Base-by-base conservation (phyloP, 2,113 vertebrate species). In the Micromys minutus region DNA sequence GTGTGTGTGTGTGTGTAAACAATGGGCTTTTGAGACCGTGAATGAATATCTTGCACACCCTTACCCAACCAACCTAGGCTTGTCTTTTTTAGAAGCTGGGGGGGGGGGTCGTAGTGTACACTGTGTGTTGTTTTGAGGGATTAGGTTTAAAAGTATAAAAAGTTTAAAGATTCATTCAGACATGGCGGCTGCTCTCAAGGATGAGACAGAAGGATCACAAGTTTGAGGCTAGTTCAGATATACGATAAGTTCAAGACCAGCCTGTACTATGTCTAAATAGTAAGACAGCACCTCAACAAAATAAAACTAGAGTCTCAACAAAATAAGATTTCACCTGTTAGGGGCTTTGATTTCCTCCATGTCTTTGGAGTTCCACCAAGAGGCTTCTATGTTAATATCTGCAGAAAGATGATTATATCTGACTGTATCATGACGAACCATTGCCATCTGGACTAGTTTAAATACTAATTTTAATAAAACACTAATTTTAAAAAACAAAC, bases 351-450 rank as follows among this genome's bases (percentile, higher is more conserved):
- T 94, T 80, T 57, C n/a, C n/a, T n/a, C n/a, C n/a, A n/a, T n/a
- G n/a, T n/a, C n/a, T n/a, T n/a, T n/a, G n/a, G n/a, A n/a, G n/a
- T n/a, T n/a, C n/a, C n/a, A n/a, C n/a, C n/a, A n/a, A n/a, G n/a
- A n/a, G n/a, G n/a, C n/a, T n/a, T n/a, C n/a, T n/a, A n/a, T n/a
- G n/a, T n/a, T n/a, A n/a, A n/a, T n/a, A n/a, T n/a, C n/a, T n/a
- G n/a, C 36, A 57, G 87, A 71, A 90, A 52, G 42, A 71, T 59
- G 8, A 71, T 89, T 81, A 72, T 67, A 12, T 63, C 87, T 89
- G 4, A 50, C 31, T 47, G 24, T 36, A 39, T 79, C 15, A 7
- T 84, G 22, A n/a, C 45, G 31, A 45, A 7, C 31, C 59, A 42
- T 7, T 63, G 65, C 12, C 36, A 71, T 12, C 75, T 59, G 72